Base-by-base conservation (phyloP, 2,888 invertebrate genomes). In the Napeogenes sylphis region DNA sequence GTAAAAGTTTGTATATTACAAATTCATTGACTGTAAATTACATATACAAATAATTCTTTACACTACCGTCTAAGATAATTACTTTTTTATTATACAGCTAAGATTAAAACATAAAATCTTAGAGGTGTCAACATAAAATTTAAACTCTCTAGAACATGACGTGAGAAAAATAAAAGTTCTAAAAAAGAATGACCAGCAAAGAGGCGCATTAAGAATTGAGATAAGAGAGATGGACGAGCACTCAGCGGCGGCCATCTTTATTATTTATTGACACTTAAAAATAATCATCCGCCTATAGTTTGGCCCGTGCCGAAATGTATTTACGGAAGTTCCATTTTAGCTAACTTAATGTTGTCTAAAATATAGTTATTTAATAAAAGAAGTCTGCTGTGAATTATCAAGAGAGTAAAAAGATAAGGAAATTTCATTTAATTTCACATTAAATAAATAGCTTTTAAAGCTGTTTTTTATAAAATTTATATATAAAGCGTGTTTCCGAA, bases 221-320 rank as follows among this genome's bases (percentile, higher is more conserved):
- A 90, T 90, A 90, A 90, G 83, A 84, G 83, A 90, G 89, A 90
- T 84, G 89, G 87, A 89, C 87, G 89, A 84, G 87, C 90, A 90
- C 90, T 90, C 90, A 90, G 77, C 83, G 83, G 80, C 75, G 83
- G 82, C 77, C 81, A 78, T 84, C 86, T 89, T 87, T 90, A 90
- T 90, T 90, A 90, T 90, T 90, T 90, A 90, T 90, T 90, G 89
- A 90, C 89, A 90, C 90, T 90, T 88, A 88, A 90, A 51, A 89
- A 87, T 89, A 90, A 90, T 89, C 90, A 67, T 63, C 63, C 61
- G 88, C 82, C 76, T 78, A 75, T 75, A 74, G 78, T 83, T 84
- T 87, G 86, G 89, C 90, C 86, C 90, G 90, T 90, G 90, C 90
- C 90, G 85, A 69, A 72, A 69, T 62, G 61, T 64, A 61, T 60